A percentile compares a stretch with the other conserved stretches of the same genome.
Conservation (phyloP, 2,797 vertebrate species). For the Xenopus petersii region DNA sequence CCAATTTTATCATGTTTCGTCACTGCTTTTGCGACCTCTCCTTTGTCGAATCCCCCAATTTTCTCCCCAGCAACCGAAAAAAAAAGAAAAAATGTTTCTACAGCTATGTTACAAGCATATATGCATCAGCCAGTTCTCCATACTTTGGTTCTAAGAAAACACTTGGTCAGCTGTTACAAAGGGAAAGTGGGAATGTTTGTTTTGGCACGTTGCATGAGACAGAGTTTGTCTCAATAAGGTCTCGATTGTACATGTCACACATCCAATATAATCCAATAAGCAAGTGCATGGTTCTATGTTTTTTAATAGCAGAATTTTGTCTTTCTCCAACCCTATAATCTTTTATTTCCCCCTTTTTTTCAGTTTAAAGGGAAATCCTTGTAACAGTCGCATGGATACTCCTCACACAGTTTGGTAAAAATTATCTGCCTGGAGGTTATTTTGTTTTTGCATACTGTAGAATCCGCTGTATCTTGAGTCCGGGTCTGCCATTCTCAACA, state of each 20-base stretch:
- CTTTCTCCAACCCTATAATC: slow-evolving; percentile 48
- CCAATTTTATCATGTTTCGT: slow-evolving; percentile 57
- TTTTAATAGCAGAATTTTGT: slow-evolving; percentile 65
- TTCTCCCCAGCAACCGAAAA: slow-evolving; percentile 55
- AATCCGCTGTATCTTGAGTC: slow-evolving; percentile 87
- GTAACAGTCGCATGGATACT: slow-evolving; percentile 46
- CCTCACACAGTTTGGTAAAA: slow-evolving; percentile 89
- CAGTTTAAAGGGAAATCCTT: slow-evolving; percentile 53
- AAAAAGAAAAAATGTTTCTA: slow-evolving; percentile 57
- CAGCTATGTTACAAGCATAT: slow-evolving; percentile 78
- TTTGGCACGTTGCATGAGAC: slow-evolving; percentile 69
- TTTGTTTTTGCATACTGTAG: slow-evolving; percentile 91
- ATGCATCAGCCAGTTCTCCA: slow-evolving; percentile 71
- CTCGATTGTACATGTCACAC: slow-evolving; percentile 74
- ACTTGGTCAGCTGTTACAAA: slow-evolving; percentile 77
- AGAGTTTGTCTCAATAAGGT: slow-evolving; percentile 69
- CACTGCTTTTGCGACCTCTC: slow-evolving; percentile 35
- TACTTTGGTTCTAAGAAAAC: slow-evolving; percentile 88
- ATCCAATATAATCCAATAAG: slow-evolving; percentile 75
- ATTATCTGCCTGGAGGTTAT: slow-evolving; percentile 83
- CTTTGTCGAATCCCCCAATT: slow-evolving; percentile 49
- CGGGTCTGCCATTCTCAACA: slow-evolving; percentile 85
- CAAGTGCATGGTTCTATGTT: slow-evolving; percentile 75
- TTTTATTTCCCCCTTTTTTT: slow-evolving; percentile 34
- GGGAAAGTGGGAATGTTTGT: slow-evolving; percentile 82